Evolutionary conservation across 2,888 invertebrate species (phyloP).

Genomic region (Chymomyza caudatula): DNA sequence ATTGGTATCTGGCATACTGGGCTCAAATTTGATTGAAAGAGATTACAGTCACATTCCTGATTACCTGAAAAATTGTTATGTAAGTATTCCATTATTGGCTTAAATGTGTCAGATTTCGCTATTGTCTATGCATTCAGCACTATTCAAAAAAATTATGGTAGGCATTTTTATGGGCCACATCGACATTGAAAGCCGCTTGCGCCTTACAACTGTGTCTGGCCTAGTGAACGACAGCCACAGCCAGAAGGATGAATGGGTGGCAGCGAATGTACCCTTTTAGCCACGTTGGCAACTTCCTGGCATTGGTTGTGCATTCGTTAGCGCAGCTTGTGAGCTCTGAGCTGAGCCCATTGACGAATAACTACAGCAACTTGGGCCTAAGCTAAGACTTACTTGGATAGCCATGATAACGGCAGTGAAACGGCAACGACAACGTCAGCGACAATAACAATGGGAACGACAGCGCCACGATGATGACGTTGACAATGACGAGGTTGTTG

Average conservation of each 20-base stretch:
- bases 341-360: not conserved
- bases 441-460: slow-evolving; percentile 5
- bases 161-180: no score
- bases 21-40: no score
- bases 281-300: not conserved
- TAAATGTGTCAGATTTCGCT: no score
- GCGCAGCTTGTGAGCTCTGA: not conserved
- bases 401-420: not conserved
- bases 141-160: no score
- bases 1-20: no score
- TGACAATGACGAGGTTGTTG: not conserved
- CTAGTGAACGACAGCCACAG: no score
- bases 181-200: not conserved
- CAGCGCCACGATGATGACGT: not conserved
- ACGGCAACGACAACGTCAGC: not conserved
- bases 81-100: no score
- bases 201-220: not conserved
- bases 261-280: not conserved
- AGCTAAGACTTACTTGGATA: not conserved
- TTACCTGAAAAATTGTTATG: no score
- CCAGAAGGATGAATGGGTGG: not conserved
- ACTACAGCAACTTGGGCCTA: not conserved
- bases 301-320: not conserved
- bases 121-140: no score
- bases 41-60: no score